Percentiles rank a stretch among this genome's conserved stretches.
phyloP scores from a whole-genome alignment of 2,797 vertebrate species.

The Chrysolophus pictus region DNA sequence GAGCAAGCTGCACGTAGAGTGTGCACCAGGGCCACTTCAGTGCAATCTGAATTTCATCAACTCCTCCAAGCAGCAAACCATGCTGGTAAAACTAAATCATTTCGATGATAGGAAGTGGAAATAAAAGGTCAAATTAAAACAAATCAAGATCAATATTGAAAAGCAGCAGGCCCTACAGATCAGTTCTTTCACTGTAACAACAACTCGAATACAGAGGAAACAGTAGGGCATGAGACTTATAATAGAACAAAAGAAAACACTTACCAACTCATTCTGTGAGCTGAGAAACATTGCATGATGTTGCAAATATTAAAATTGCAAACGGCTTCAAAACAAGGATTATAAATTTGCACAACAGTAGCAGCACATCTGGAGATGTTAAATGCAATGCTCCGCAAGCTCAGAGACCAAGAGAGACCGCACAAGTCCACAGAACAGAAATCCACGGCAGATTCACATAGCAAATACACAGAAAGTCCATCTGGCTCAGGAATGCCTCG shows the following conservation, averaged over 20 bases:
- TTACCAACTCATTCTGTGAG: not conserved
- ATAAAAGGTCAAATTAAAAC: not conserved
- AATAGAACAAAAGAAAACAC: not conserved
- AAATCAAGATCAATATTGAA: not conserved
- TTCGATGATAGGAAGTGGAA: not conserved
- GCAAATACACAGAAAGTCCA: not conserved
- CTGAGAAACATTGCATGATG: not conserved
- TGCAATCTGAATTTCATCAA: not conserved
- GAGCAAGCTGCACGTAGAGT: not conserved
- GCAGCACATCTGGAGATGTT: not conserved
- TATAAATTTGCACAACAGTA: not conserved
- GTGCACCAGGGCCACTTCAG: not conserved
- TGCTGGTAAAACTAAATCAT: not conserved
- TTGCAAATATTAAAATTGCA: not conserved
- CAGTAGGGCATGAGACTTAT: not conserved
- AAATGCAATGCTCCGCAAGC: not conserved
- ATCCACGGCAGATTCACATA: fast-evolving
- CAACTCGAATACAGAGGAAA: not conserved
- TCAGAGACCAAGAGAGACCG: not conserved
- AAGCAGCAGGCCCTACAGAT: not conserved
- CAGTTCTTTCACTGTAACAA: not conserved
- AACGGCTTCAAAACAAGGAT: not conserved
- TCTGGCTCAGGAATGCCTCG: conserved; percentile 20
- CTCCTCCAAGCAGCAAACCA: not conserved
- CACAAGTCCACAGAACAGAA: not conserved